Conservation (phyloP, 2,888 invertebrate genomes). For the Pomacea canaliculata region DNA sequence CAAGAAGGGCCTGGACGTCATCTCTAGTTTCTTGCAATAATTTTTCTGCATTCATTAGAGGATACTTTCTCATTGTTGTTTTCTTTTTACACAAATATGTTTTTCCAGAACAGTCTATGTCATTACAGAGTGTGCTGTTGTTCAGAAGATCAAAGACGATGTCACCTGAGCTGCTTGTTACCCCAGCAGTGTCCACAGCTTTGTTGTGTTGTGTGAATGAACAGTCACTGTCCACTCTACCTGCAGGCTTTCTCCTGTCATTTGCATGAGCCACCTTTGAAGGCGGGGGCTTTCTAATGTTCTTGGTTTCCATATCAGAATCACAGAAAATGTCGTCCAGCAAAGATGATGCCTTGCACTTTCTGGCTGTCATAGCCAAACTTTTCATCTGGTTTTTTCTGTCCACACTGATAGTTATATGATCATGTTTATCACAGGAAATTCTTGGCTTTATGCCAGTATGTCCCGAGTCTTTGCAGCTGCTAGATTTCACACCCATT, state of each 20-base stretch:
- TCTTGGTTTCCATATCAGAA: not conserved
- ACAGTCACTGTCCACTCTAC: not conserved
- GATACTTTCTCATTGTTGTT: constrained; percentile 23
- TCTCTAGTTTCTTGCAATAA: too few relatives aligned
- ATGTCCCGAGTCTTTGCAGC: not conserved
- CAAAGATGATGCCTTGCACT: constrained; percentile 15
- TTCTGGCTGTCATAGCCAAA: not conserved
- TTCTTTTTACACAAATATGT: constrained; percentile 42
- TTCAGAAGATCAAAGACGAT: constrained; percentile 31
- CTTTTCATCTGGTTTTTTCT: not conserved
- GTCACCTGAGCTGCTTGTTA: constrained; percentile 7
- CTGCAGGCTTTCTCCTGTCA: not conserved
- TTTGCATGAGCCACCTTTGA: constrained; percentile 16
- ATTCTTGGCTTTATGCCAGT: not conserved
- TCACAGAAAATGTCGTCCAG: constrained; percentile 44
- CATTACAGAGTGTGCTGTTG: constrained; percentile 48
- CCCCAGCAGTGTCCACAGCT: not conserved
- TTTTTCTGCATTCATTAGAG: constrained; percentile 1
- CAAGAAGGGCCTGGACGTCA: too few relatives aligned
- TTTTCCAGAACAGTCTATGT: constrained; percentile 36
- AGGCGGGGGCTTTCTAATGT: constrained; percentile 39
- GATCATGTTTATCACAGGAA: not conserved
- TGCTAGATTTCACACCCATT: constrained; percentile 7
- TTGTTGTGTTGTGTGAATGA: not conserved
- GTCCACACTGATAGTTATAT: not conserved